These are phyloP conservation scores for Achroia grisella DNA, from an alignment of 1,140 invertebrate genomes.

Conservation along the genomic window DNA sequence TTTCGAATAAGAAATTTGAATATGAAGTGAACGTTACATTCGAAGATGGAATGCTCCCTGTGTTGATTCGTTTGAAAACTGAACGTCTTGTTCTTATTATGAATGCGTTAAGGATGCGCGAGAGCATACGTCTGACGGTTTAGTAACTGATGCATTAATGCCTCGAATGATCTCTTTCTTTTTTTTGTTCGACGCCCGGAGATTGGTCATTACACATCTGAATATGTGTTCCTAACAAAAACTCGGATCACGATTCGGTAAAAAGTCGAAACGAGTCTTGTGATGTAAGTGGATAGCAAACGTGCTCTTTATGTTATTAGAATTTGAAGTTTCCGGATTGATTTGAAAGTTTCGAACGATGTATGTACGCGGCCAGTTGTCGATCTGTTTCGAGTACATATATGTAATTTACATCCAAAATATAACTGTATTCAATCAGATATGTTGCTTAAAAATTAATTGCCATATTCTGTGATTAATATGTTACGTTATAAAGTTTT, in stretches of 20 bases:
- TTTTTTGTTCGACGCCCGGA: conserved; percentile 59
- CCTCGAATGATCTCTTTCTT: conserved; percentile 52
- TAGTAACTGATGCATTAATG: conserved; percentile 70
- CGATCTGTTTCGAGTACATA: neutral
- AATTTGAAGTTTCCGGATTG: conserved; percentile 62
- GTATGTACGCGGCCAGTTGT: neutral
- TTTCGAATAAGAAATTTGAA: conserved; percentile 63
- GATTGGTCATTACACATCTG: conserved; percentile 71
- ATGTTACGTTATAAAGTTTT: no score
- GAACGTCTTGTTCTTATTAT: conserved; percentile 64
- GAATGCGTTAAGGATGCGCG: conserved; percentile 66
- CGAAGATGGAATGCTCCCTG: conserved; percentile 42
- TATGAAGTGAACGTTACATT: conserved; percentile 46
- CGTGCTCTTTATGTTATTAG: conserved; percentile 63
- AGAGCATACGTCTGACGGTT: conserved; percentile 65
- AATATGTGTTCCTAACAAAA: conserved; percentile 64
- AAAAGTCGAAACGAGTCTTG: conserved; percentile 48
- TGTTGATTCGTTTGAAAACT: conserved; percentile 57
- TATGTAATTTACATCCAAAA: neutral
- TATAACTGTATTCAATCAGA: no score
- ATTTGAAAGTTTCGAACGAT: conserved; percentile 36
- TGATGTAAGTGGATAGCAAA: conserved; percentile 61
- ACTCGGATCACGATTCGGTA: conserved; percentile 56
- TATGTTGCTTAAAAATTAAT: no score
- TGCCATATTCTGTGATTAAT: no score